Percentiles rank a stretch among this genome's conserved stretches.
Evolutionary conservation across 37 sponge, comb jelly and placozoan species (phyloP).

Genomic region (Haliclona indistincta): DNA sequence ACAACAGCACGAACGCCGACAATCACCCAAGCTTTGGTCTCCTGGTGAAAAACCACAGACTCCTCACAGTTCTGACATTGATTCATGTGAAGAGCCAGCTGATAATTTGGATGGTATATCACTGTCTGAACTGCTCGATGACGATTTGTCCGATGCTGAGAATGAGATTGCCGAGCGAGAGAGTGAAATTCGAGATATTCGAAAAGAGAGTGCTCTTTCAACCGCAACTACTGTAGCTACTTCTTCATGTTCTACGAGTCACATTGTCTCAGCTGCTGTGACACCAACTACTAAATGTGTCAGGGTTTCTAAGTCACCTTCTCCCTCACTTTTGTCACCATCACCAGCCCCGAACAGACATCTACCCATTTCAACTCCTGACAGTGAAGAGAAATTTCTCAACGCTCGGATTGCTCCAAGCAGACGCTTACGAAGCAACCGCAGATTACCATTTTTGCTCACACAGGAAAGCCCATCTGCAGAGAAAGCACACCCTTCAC

Average conservation of each 20-base stretch:
- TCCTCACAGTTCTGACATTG: too few species aligned
- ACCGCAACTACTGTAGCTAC: neutral
- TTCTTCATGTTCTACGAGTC: neutral
- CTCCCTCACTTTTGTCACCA: neutral
- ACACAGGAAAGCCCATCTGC: too few species aligned
- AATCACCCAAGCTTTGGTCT: too few species aligned
- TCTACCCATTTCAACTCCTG: neutral
- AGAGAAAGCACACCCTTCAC: too few species aligned
- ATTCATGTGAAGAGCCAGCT: too few species aligned
- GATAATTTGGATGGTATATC: too few species aligned
- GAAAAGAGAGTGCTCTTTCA: neutral
- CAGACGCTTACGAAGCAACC: neutral
- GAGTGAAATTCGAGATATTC: neutral
- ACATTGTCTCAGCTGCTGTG: neutral
- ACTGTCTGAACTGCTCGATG: too few species aligned
- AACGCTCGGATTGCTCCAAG: neutral
- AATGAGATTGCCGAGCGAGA: too few species aligned
- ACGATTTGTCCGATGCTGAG: too few species aligned
- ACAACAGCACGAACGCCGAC: too few species aligned
- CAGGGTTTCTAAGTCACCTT: neutral
- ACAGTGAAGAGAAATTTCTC: slow-evolving; percentile 3
- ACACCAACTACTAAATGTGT: neutral
- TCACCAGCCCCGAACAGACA: neutral
- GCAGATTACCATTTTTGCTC: too few species aligned
- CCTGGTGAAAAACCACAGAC: too few species aligned